Evolutionary conservation across 2,888 invertebrate species (phyloP), one percentile per base, ranked within the genome.

Genomic region (Eupsilia transversa): DNA sequence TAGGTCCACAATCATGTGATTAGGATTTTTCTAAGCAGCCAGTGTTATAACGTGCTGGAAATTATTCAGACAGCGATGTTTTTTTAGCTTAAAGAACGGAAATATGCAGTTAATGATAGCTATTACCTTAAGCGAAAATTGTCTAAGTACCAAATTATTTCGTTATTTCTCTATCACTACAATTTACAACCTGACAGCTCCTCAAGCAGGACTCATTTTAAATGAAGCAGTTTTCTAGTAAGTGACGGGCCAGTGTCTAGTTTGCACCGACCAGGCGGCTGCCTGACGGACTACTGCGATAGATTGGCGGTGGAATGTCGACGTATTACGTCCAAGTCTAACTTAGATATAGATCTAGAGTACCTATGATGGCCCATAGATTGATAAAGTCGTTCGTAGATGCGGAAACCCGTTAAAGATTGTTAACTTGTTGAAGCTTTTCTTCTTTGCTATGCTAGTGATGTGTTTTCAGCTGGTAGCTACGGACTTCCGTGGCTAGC

Each of bases 301-400:
- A 70, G 76, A 80, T 80, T 46, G 84, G 17, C 75, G 49, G 63
- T 49, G 84, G 84, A 80, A 80, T 84, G 81, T 56, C 56, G 81
- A 70, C 84, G n/a, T 69, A 80, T 81, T 68, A 80, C 74, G 74
- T 80, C 64, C 38, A 63, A 79, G 73, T 49, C 49, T 66, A 43
- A 80, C 80, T 71, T 2, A 74, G 85, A 84, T 84, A 84, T 57
- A 65, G 68, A 84, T 76, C 85, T 80, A 67, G 68, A 80, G 57
- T 66, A 63, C 46, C 73, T 68, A 74, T 72, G 79, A 67, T 67
- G 73, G 72, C 38, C 54, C 35, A 35, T 23, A 10, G 33, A 66
- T 56, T 69, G 77, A 77, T 69, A 72, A 68, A 72, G 68, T 77
- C 68, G 77, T 82, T 68, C 3, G 38, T 68, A 27, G 77, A 82